These are phyloP conservation scores for Calephelis perditalis DNA, from an alignment of 2,888 invertebrate species.

Conservation along the genomic window DNA sequence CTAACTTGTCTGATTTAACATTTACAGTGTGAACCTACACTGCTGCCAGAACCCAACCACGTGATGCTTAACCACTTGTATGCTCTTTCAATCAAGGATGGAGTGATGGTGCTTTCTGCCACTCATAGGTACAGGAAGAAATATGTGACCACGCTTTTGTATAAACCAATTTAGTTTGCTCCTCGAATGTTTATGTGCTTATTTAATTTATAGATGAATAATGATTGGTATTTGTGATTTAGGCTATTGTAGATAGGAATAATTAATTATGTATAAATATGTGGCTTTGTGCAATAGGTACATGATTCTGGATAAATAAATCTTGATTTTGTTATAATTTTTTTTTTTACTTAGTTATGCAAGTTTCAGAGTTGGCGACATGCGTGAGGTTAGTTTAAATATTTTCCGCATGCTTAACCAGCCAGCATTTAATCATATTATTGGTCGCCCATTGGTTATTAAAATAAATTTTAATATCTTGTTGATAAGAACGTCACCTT, in stretches of 20 bases:
- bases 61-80: constrained; percentile 99
- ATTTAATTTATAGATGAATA: constrained; percentile 15
- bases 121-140: constrained; percentile 99
- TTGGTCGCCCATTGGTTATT: too few species aligned
- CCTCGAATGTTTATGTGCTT: constrained; percentile 16
- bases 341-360: neutral
- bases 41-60: constrained; percentile 99
- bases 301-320: constrained; percentile 9
- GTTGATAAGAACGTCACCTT: too few species aligned
- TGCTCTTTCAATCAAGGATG: constrained; percentile 99
- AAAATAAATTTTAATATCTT: too few species aligned
- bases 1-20: too few species aligned
- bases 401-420: too few species aligned
- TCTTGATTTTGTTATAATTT: constrained; percentile 7
- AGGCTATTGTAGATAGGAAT: constrained; percentile 6
- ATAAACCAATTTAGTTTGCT: constrained; percentile 93
- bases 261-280: constrained; percentile 6
- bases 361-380: too few species aligned
- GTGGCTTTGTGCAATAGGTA: constrained; percentile 10
- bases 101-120: constrained; percentile 99
- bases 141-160: constrained; percentile 98
- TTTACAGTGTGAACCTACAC: constrained; percentile 96
- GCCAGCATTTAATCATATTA: too few species aligned
- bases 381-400: too few species aligned
- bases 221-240: constrained; percentile 15